These are phyloP conservation scores for Rhingia campestris DNA, from an alignment of 2,888 invertebrate species.

Conservation along the genomic window DNA sequence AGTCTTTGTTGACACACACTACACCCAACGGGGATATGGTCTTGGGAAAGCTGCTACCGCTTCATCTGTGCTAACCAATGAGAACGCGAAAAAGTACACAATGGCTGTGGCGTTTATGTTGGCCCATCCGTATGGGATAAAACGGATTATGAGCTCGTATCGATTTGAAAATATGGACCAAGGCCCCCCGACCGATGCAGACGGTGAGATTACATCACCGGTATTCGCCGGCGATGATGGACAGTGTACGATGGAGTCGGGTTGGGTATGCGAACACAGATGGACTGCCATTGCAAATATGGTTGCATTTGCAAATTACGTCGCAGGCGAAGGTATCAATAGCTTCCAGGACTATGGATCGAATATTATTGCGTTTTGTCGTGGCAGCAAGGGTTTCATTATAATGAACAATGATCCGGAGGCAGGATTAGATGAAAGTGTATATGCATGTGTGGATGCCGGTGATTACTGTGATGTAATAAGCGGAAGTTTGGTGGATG, in stretches of 20 bases:
- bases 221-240: constrained; percentile 85
- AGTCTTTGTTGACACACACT: constrained; percentile 93
- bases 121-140: constrained; percentile 90
- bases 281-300: constrained; percentile 90
- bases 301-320: constrained; percentile 88
- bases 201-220: constrained; percentile 83
- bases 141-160: constrained; percentile 92
- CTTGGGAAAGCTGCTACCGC: constrained; percentile 82
- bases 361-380: constrained; percentile 91
- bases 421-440: constrained; percentile 20
- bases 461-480: constrained; percentile 89
- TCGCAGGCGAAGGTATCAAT: constrained; percentile 84
- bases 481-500: constrained; percentile 82
- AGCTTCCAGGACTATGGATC: constrained; percentile 90
- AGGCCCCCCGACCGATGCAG: constrained; percentile 84
- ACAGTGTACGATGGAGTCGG: constrained; percentile 87
- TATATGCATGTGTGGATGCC: constrained; percentile 83
- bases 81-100: constrained; percentile 81
- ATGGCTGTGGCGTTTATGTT: constrained; percentile 85
- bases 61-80: constrained; percentile 80
- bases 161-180: constrained; percentile 83
- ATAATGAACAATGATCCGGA: constrained; percentile 65
- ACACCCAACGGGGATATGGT: constrained; percentile 90
- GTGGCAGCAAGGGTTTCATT: constrained; percentile 84
- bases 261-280: constrained; percentile 91